Percentiles rank a stretch among this genome's conserved stretches.
These are phyloP conservation scores for Dryobota labecula DNA, from an alignment of 2,888 invertebrate genomes.

Conservation along the genomic window DNA sequence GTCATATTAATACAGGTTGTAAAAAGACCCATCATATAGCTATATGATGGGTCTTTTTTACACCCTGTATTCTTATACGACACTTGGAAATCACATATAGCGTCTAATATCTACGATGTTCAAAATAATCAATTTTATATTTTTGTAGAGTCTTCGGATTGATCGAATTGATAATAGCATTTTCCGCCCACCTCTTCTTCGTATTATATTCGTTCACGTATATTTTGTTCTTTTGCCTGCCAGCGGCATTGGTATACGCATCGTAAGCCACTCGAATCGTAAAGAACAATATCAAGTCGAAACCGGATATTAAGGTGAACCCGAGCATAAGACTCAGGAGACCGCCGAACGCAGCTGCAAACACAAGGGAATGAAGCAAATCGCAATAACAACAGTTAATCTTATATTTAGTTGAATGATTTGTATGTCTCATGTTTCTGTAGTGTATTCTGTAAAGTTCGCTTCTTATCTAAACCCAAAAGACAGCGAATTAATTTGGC, in stretches of 20 bases:
- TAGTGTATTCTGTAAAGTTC: background rate
- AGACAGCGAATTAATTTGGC: background rate
- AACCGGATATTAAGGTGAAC: constrained; percentile 92
- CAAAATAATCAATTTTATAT: constrained; percentile 19
- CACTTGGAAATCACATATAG: background rate
- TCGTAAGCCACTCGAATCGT: constrained; percentile 88
- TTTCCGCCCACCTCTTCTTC: constrained; percentile 47
- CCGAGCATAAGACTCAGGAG: constrained; percentile 93
- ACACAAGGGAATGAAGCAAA: constrained; percentile 31
- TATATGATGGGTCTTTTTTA: background rate
- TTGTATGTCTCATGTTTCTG: background rate
- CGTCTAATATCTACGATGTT: constrained; percentile 43
- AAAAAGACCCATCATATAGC: too few relatives aligned
- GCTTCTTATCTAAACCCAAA: background rate
- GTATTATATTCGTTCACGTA: constrained; percentile 47
- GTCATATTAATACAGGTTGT: too few relatives aligned
- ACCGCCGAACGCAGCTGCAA: constrained; percentile 93
- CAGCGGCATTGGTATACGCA: constrained; percentile 26
- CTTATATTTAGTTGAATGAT: background rate
- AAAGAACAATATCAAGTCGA: constrained; percentile 92
- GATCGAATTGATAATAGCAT: constrained; percentile 8
- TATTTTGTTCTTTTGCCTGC: constrained; percentile 32
- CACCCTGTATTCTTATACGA: background rate
- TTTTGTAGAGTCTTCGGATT: constrained; percentile 13
- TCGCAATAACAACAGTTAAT: background rate